Base-by-base conservation (phyloP, 2,797 vertebrate genomes). In the Diglossa cyanea region DNA sequence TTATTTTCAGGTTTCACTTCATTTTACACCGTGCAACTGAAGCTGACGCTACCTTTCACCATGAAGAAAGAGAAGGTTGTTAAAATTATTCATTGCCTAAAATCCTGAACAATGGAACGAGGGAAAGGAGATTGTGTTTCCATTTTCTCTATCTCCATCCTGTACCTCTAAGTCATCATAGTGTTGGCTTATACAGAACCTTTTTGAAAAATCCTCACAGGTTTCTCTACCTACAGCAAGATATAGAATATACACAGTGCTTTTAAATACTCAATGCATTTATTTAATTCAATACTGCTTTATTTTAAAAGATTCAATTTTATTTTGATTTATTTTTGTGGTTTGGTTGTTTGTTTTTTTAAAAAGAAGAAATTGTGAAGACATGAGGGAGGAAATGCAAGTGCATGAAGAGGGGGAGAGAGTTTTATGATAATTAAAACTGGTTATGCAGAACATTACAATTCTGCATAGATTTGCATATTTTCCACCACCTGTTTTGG, bases 381-480 rank as follows among this genome's bases (percentile, higher is more conserved):
- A 91, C 89, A 85, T 44, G 88, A 95, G 66, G 77, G 85, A 97
- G 71, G 86, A 95, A 95, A 96, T 90, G 47, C 85, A 95, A 97
- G 95, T 95, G 94, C 95, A 96, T 97, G 97, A 98, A 98, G 98
- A 98, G 65, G 33, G 97, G 96, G 97, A 97, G 97, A 96, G 96
- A 95, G 96, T 97, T 97, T 97, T 96, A 98, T 98, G 98, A 97
- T 98, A 98, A 99, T 98, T 98, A 98, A 99, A 98, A 98, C 98
- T 98, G 98, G 98, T 98, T 99, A 98, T 99, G 98, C 98, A 98
- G 98, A 97, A 97, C 98, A 99, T 98, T 98, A 98, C 98, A 98
- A 99, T 99, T 98, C 99, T 99, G 99, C 99, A 99, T 98, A 98
- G 98, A 99, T 99, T 99, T 99, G 98, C 99, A 99, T 99, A 99